Evolutionary conservation across 2,888 invertebrate genomes (phyloP).

Genomic region (Drosophila mimetica): DNA sequence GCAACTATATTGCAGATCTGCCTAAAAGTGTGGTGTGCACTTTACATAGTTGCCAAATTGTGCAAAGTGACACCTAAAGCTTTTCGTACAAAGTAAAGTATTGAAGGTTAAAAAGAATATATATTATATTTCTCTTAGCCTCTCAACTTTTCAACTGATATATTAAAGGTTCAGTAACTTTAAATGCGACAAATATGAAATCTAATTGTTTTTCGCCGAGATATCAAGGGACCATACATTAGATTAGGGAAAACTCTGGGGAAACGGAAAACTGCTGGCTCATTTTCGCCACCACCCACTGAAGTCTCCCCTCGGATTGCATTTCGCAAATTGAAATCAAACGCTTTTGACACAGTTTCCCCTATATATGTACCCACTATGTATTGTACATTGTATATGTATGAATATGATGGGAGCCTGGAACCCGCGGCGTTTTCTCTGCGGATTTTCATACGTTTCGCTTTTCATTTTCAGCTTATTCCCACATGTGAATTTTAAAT

Average conservation of each 20-base stretch:
- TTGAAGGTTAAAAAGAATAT: too few species aligned
- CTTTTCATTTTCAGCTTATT: constrained; percentile 4
- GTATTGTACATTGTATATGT: too few species aligned
- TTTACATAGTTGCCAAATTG: not conserved
- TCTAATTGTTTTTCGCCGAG: not conserved
- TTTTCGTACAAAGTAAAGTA: not conserved
- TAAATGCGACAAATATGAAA: not conserved
- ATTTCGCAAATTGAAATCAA: constrained; percentile 56
- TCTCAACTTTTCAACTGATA: too few species aligned
- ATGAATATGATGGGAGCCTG: not conserved
- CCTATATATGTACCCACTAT: not conserved
- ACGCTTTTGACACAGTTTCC: constrained; percentile 46
- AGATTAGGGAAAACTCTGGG: not conserved
- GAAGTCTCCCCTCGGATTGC: constrained; percentile 24
- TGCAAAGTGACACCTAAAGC: not conserved
- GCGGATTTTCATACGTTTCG: not conserved
- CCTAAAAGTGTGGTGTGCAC: not conserved
- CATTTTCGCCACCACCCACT: not conserved
- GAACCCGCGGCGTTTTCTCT: constrained; percentile 18
- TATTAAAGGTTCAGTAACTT: too few species aligned
- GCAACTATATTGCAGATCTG: not conserved
- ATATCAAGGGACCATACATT: not conserved
- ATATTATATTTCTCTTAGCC: too few species aligned
- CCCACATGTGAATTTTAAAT: constrained; percentile 64
- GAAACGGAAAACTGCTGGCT: constrained; percentile 3